Evolutionary conservation across 2,888 invertebrate species (phyloP), one percentile per base, ranked within the genome.

Genomic region (Furcula furcula): DNA sequence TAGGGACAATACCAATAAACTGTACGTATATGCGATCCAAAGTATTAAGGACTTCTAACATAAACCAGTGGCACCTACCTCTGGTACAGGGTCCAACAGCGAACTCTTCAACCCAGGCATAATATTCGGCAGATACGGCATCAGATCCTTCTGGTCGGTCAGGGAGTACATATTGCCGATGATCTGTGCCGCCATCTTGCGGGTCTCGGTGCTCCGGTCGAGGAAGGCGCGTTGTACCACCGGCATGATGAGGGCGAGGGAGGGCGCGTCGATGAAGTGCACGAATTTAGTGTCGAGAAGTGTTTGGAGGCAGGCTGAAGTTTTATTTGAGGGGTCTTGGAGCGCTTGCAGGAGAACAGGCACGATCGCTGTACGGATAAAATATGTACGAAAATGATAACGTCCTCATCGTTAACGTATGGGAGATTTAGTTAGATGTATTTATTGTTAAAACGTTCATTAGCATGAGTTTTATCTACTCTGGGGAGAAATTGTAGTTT

Each of bases 131-230:
- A 99, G 89, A 80, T 99, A 99, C 0, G 99, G 99, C 54, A 95
- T 93, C 46, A 99, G 90, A 78, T 99, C 99, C 89, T 99, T 99
- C 80, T 99, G 98, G 85, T 99, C 99, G 0, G 99, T 99, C 27
- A 99, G 89, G 1, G 98, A 98, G 85, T 99, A 99, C 98, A 99
- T 99, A 82, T 99, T 99, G 37, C 99, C 98, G 59, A 99, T 98
- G 75, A 99, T 99, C 89, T 99, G 98, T 2, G 98, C 98, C 1
- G 99, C 98, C 98, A 99, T 98, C 90, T 99, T 98, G 60, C 99
- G 91, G 0, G 98, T 99, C 88, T 99, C 99, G 0, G 99, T 98
- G 30, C 97, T 97, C 46, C 99, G 92, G 85, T 99, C 99, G 87
- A 97, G 95, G 86, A 99, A 99, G 6, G 99, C 98, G 52, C 99